Conservation (phyloP, 1,140 invertebrate genomes). For the Pseudomyrmex cubaensis region DNA sequence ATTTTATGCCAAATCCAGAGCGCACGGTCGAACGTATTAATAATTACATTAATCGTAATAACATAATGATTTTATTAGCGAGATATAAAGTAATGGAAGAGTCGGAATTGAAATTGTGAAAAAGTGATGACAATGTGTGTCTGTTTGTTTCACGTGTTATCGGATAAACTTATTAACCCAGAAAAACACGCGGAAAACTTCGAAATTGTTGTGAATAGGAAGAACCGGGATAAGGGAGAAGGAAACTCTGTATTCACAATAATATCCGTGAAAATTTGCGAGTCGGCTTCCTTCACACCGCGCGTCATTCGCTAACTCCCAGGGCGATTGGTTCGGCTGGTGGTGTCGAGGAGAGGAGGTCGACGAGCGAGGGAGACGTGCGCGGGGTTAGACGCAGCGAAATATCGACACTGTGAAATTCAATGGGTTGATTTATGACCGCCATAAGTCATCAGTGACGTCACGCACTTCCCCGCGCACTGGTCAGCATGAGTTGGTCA, state of each 20-base stretch:
- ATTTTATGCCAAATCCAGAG: constrained; percentile 8
- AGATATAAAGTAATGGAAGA: no score
- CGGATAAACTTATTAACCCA: no score
- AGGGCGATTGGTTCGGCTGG: constrained; percentile 36
- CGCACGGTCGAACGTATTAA: no score
- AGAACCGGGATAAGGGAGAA: no score
- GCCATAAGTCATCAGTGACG: constrained; percentile 77
- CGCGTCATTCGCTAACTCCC: constrained; percentile 26
- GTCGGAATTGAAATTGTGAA: no score
- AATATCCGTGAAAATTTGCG: constrained; percentile 26
- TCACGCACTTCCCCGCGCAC: constrained; percentile 64
- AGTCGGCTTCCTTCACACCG: constrained; percentile 19
- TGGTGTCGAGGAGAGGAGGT: constrained; percentile 9
- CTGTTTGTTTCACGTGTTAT: no score
- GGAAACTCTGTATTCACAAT: no score
- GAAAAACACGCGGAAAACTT: no score
- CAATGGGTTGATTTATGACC: constrained; percentile 78
- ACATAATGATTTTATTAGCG: no score
- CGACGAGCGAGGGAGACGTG: neutral
- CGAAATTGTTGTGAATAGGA: no score
- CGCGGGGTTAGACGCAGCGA: constrained; percentile 46
- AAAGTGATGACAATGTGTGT: no score
- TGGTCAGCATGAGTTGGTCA: constrained; percentile 45
- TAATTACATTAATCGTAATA: no score
- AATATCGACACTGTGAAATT: constrained; percentile 79